phyloP scores from a whole-genome alignment of 2,888 invertebrate genomes.

The Cephus pulcher region DNA sequence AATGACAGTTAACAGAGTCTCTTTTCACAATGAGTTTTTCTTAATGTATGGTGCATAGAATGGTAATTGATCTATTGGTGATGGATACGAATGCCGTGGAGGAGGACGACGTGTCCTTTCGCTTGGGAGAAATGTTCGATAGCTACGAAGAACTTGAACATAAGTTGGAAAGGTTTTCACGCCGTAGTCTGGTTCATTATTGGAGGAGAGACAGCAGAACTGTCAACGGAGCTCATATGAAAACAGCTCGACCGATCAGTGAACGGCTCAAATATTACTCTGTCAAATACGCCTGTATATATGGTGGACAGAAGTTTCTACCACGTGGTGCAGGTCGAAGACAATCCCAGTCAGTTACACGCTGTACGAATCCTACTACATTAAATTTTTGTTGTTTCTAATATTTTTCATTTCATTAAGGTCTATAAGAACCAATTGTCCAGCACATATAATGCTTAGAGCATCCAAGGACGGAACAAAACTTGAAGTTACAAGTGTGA shows the following conservation, averaged over 20 bases:
- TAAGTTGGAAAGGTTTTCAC: slow-evolving; percentile 61
- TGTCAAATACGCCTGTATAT: slow-evolving; percentile 66
- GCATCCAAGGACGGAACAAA: slow-evolving; percentile 66
- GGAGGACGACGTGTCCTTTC: slow-evolving; percentile 58
- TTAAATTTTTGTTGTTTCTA: background rate
- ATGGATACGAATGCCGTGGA: slow-evolving; percentile 43
- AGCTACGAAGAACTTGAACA: slow-evolving; percentile 63
- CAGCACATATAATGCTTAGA: slow-evolving; percentile 64
- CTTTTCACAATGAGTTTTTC: background rate
- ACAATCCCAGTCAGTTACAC: slow-evolving; percentile 57
- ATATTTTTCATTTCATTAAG: slow-evolving; percentile 32
- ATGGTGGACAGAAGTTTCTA: slow-evolving; percentile 65
- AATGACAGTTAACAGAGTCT: background rate
- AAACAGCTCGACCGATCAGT: slow-evolving; percentile 64
- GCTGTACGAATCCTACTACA: background rate
- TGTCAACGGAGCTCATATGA: slow-evolving; percentile 66
- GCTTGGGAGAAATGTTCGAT: slow-evolving; percentile 64
- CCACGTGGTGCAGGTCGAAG: slow-evolving; percentile 62
- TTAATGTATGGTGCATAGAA: background rate
- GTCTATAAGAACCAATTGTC: slow-evolving; percentile 65
- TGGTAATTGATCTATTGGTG: background rate
- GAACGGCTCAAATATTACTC: slow-evolving; percentile 64
- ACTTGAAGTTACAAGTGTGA: slow-evolving; percentile 66
- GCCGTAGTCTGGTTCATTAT: slow-evolving; percentile 65
- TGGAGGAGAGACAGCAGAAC: slow-evolving; percentile 67